Conservation (phyloP, 2,888 invertebrate genomes). For the Dorcus hopei region DNA sequence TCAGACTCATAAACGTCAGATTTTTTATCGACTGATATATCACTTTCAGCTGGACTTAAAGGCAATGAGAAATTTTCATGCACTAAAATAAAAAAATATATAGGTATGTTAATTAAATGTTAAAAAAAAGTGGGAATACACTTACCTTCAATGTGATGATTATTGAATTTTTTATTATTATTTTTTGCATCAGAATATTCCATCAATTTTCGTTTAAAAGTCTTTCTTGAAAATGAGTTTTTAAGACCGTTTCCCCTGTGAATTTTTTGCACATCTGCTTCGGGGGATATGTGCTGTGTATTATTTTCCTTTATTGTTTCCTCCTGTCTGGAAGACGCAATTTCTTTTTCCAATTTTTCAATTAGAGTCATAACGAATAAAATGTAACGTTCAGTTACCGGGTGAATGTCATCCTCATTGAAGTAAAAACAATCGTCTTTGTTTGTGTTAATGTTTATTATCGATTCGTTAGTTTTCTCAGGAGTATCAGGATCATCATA, state of each 20-base stretch:
- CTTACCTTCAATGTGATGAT: constrained; percentile 20
- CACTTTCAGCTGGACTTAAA: constrained; percentile 44
- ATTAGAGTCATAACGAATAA: constrained; percentile 13
- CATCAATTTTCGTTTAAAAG: constrained; percentile 8
- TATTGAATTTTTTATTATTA: constrained; percentile 19
- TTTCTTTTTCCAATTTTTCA: constrained; percentile 9
- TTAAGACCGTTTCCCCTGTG: too few relatives aligned
- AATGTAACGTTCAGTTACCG: constrained; percentile 18
- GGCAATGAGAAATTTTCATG: constrained; percentile 37
- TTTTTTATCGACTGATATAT: constrained; percentile 31
- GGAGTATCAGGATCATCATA: constrained; percentile 21
- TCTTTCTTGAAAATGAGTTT: background rate
- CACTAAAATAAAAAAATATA: constrained; percentile 15
- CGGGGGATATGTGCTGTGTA: background rate
- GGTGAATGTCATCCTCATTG: constrained; percentile 6
- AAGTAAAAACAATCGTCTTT: constrained; percentile 22
- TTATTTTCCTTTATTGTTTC: background rate
- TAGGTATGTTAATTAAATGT: too few relatives aligned
- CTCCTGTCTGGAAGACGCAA: constrained; percentile 1
- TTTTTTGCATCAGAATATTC: constrained; percentile 13
- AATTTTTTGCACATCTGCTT: too few relatives aligned
- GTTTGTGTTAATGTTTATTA: background rate
- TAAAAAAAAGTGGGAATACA: constrained; percentile 4
- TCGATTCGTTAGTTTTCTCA: constrained; percentile 24
- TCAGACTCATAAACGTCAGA: constrained; percentile 14